These are phyloP conservation scores for Intellagama lesueurii DNA, from an alignment of 2,797 vertebrate genomes.

Conservation along the genomic window DNA sequence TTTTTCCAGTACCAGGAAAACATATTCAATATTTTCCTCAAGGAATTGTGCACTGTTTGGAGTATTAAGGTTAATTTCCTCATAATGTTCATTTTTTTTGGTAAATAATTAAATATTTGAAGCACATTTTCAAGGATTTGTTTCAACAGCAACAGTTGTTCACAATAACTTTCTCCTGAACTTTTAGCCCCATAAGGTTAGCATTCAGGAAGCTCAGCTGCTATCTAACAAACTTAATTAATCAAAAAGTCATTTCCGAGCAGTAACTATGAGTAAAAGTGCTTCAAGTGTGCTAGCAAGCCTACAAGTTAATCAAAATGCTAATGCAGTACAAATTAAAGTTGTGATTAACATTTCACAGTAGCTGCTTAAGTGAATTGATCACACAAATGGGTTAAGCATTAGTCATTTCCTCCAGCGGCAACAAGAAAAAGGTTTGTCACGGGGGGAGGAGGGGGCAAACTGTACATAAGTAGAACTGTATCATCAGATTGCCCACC, in stretches of 20 bases:
- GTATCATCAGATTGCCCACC: slow-evolving; percentile 67
- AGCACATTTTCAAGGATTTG: slow-evolving; percentile 73
- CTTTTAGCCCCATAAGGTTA: slow-evolving; percentile 88
- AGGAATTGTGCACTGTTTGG: slow-evolving; percentile 53
- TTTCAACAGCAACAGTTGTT: slow-evolving; percentile 81
- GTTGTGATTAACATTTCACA: slow-evolving; percentile 99
- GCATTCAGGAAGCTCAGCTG: slow-evolving; percentile 95
- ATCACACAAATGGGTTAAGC: slow-evolving; percentile 90
- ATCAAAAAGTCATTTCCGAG: slow-evolving; percentile 95
- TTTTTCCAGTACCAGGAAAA: slow-evolving; percentile 54
- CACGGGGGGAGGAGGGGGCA: slow-evolving; percentile 53
- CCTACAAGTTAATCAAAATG: slow-evolving; percentile 99
- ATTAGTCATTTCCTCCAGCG: slow-evolving; percentile 87
- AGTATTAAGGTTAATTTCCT: slow-evolving; percentile 60
- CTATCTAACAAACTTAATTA: slow-evolving; percentile 95
- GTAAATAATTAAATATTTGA: slow-evolving; percentile 72
- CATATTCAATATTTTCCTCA: slow-evolving; percentile 40
- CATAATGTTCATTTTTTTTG: slow-evolving; percentile 71
- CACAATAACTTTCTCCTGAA: slow-evolving; percentile 82
- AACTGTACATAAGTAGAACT: slow-evolving; percentile 67
- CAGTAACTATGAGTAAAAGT: slow-evolving; percentile 90
- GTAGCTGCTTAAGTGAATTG: slow-evolving; percentile 95
- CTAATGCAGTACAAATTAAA: slow-evolving; percentile 98
- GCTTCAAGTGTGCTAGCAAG: slow-evolving; percentile 92
- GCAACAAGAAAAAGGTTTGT: slow-evolving; percentile 83